A percentile compares a stretch with the other conserved stretches of the same genome.
phyloP scores from a whole-genome alignment of 1,140 invertebrate genomes.

The Drosophila sturtevanti region DNA sequence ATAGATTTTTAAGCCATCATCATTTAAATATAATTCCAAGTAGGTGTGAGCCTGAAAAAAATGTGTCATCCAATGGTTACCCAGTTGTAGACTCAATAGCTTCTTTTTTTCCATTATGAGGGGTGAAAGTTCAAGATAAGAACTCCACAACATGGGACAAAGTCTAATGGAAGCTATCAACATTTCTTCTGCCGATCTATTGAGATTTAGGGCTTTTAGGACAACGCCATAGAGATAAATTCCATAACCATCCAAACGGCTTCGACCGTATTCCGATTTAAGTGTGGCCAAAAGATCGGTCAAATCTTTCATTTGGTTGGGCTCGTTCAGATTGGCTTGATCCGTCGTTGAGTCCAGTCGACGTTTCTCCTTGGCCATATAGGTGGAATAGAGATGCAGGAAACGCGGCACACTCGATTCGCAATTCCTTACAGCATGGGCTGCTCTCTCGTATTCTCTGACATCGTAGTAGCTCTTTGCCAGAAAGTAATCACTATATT shows the following conservation, averaged over 20 bases:
- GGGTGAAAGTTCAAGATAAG: conserved; percentile 95
- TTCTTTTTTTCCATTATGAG: conserved; percentile 91
- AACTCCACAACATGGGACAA: conserved; percentile 94
- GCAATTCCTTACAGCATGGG: conserved; percentile 91
- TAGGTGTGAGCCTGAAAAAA: conserved; percentile 96
- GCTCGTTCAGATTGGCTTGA: conserved; percentile 87
- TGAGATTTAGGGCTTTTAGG: conserved; percentile 93
- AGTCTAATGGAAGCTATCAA: conserved; percentile 90
- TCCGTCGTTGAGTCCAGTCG: conserved; percentile 93
- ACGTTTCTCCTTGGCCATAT: conserved; percentile 94
- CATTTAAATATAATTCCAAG: conserved; percentile 94
- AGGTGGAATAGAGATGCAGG: conserved; percentile 92
- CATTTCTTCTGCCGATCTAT: conserved; percentile 88
- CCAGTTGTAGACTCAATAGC: conserved; percentile 88
- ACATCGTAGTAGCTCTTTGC: conserved; percentile 96
- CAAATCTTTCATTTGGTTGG: conserved; percentile 85
- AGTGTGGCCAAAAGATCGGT: conserved; percentile 85
- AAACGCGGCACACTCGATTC: conserved; percentile 88
- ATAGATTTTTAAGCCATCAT: conserved; percentile 94
- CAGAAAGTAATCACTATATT: conserved; percentile 89
- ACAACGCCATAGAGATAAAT: conserved; percentile 96
- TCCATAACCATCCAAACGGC: conserved; percentile 92
- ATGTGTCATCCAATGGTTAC: conserved; percentile 97
- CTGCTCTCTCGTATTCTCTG: conserved; percentile 95
- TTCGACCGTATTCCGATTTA: conserved; percentile 85